These are phyloP conservation scores for Delphinus delphis DNA, from an alignment of 2,113 vertebrate species.

Conservation along the genomic window DNA sequence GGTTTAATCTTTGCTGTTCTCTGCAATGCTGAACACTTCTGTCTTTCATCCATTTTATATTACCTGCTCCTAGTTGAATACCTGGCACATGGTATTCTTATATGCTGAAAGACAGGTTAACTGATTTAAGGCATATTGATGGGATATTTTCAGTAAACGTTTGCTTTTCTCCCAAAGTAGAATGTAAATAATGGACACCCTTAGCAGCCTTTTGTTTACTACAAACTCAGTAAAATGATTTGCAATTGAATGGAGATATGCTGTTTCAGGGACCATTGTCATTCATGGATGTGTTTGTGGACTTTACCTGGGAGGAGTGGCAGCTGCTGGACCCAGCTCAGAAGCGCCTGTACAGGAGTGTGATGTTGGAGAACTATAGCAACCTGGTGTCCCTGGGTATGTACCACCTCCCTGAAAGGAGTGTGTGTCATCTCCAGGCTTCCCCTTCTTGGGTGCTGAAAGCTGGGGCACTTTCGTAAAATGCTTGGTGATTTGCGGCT, in stretches of 20 bases:
- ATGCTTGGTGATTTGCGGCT: neutral
- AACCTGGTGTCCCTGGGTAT: constrained; percentile 35
- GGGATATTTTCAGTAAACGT: neutral
- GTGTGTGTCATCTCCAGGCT: accelerated
- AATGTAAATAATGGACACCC: neutral
- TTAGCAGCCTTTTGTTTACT: neutral
- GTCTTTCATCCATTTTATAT: neutral
- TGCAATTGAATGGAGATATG: neutral
- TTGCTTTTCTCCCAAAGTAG: neutral
- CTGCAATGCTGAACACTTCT: neutral
- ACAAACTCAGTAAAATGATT: neutral
- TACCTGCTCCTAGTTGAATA: neutral
- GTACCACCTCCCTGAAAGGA: neutral
- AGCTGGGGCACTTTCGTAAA: neutral
- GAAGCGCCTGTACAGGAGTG: constrained; percentile 16
- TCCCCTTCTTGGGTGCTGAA: neutral
- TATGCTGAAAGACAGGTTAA: neutral
- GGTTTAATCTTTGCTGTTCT: neutral
- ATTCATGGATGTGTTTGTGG: constrained; percentile 40
- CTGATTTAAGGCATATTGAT: neutral
- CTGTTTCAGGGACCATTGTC: neutral
- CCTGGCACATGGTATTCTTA: neutral
- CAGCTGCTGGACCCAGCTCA: neutral
- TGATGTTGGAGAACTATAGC: constrained; percentile 57
- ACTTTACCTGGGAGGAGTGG: constrained; percentile 59